Percentiles rank a stretch among this genome's conserved stretches.
Conservation (phyloP, 2,113 vertebrate species). For the Herpailurus yagouaroundi region DNA sequence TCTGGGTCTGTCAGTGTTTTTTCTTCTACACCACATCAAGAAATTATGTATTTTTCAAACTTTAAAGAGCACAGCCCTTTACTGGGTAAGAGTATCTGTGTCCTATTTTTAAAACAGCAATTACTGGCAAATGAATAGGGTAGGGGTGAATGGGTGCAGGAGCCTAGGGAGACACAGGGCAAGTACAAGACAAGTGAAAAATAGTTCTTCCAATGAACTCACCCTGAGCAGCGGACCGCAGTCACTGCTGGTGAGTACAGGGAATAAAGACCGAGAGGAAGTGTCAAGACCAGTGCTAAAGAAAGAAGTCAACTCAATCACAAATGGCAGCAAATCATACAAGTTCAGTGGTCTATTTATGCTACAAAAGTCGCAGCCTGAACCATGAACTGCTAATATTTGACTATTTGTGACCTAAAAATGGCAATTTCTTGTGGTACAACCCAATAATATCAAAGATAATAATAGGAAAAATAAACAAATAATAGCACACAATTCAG, state of each 20-base stretch:
- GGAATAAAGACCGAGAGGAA: neutral
- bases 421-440: neutral
- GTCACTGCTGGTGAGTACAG: neutral
- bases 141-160: no score
- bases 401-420: neutral
- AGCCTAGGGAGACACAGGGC: neutral
- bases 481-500: neutral
- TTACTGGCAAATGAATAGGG: neutral
- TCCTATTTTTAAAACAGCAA: neutral
- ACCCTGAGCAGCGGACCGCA: neutral
- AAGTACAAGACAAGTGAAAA: neutral
- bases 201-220: neutral
- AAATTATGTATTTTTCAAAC: neutral
- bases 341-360: neutral
- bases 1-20: neutral
- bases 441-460: neutral
- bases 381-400: neutral
- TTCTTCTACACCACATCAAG: neutral
- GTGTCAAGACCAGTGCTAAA: neutral
- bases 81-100: neutral
- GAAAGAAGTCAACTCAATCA: neutral
- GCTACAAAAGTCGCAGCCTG: neutral
- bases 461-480: neutral
- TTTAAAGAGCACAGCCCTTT: neutral
- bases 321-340: neutral